phyloP scores from a whole-genome alignment of 1,140 invertebrate species.

The Glossosoma conforme region DNA sequence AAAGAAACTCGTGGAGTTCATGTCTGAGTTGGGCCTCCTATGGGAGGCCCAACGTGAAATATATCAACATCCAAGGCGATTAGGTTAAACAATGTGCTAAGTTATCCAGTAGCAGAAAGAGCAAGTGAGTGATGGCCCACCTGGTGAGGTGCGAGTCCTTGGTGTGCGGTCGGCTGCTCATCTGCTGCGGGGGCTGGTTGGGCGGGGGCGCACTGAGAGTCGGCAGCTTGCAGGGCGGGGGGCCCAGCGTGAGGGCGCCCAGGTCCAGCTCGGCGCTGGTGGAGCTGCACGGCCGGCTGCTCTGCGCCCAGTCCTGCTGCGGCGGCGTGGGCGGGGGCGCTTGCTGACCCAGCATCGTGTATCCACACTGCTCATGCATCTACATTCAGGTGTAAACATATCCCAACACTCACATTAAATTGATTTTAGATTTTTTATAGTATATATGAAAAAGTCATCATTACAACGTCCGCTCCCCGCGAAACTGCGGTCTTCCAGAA shows the following conservation, averaged over 20 bases:
- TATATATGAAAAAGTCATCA: no score
- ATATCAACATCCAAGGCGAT: no score
- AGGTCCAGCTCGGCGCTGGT: conserved; percentile 65
- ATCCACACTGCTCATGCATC: conserved; percentile 35
- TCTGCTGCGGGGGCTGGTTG: conserved; percentile 1
- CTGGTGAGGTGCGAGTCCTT: conserved; percentile 18
- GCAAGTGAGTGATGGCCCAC: background rate
- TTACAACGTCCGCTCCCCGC: no score
- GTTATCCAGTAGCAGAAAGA: no score
- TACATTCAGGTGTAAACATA: no score
- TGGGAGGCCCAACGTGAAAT: no score
- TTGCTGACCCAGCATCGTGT: conserved; percentile 40
- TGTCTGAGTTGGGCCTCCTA: no score
- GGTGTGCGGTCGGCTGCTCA: background rate
- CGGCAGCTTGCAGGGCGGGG: conserved; percentile 10
- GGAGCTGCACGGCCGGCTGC: conserved; percentile 62
- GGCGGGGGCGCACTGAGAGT: conserved; percentile 7
- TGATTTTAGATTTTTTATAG: no score
- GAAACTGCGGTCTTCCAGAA: no score
- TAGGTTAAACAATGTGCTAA: no score
- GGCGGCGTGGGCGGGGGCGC: conserved; percentile 35
- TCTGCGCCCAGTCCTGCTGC: conserved; percentile 35
- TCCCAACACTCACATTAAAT: no score
- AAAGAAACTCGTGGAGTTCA: no score
- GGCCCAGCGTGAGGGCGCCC: conserved; percentile 46